Base-by-base conservation (phyloP, 2,797 vertebrate species). In the Nothura maculosa region DNA sequence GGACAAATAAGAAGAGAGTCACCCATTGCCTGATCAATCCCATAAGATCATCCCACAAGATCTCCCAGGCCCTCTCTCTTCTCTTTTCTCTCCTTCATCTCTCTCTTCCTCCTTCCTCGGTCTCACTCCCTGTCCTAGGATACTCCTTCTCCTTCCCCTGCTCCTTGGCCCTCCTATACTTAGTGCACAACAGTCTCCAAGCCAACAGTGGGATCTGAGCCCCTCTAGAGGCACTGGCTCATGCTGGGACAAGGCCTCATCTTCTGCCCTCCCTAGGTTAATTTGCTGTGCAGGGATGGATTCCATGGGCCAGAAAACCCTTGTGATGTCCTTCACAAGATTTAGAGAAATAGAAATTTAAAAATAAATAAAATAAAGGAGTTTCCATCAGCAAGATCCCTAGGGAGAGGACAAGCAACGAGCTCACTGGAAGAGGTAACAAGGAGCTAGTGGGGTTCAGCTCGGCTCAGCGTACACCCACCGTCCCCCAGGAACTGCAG, bases 401-500 rank as follows among this genome's bases (percentile, higher is more conserved):
- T n/a, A 43, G 28, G 34, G 22, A 43, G 27, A 20, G 55, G 20
- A 25, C 12, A 16, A 62, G 36, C 25, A 38, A 24, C 30, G n/a
- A 14, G 22, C 28, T 45, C 9, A 9, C 19, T 40, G 18, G 38
- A 40, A 14, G 13, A 54, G 30, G 45, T 22, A 45, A 30, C 0
- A 0, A 81, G 81, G 64, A 85, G 28, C 50, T 54, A 2, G 0
- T 0, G 0, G 50, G 27, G 50, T 27, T 28, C 47, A 5, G 47
- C 47, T 48, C 47, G 21, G 25, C 50, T 27, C 28, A 10, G 52
- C 17, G 52, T 52, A 36, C 28, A 97, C 98, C 32, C 97, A 99
- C 99, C 99, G 0, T 99, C 99, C 90, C 99, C 99, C 43, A 99
- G 98, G 97, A 99, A 99, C 97, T 99, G 99, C 90, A 99, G 98